These are phyloP conservation scores for Tachuris rubrigastra DNA, from an alignment of 2,113 vertebrate genomes.

Conservation along the genomic window DNA sequence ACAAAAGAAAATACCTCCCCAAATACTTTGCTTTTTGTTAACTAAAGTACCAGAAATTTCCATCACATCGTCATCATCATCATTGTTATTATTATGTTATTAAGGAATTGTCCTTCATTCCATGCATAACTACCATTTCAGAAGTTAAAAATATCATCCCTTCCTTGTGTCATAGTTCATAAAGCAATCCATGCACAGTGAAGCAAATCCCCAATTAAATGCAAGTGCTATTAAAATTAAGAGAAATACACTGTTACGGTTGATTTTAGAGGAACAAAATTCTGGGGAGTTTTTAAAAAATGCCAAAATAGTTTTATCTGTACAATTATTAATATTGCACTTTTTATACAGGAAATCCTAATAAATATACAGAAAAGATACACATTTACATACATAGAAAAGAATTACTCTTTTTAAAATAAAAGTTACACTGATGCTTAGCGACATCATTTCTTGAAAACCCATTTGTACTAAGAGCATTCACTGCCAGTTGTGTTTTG, in stretches of 20 bases:
- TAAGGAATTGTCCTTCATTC: slow-evolving; percentile 30
- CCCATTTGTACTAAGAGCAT: slow-evolving; percentile 46
- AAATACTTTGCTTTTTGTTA: neutral
- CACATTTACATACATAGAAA: slow-evolving; percentile 80
- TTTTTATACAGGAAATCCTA: slow-evolving; percentile 86
- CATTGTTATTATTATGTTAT: neutral
- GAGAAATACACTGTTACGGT: slow-evolving; percentile 34
- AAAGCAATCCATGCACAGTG: slow-evolving; percentile 45
- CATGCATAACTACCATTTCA: slow-evolving; percentile 7
- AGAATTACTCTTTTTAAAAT: slow-evolving; percentile 75
- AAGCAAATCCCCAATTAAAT: slow-evolving; percentile 63
- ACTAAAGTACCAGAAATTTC: slow-evolving; percentile 13
- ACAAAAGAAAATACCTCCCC: neutral
- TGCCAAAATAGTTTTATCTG: slow-evolving; percentile 65
- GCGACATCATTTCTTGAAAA: slow-evolving; percentile 68
- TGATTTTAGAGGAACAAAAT: slow-evolving; percentile 67
- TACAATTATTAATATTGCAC: slow-evolving; percentile 87
- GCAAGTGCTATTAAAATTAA: slow-evolving; percentile 58
- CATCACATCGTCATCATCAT: neutral
- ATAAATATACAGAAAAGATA: slow-evolving; percentile 96
- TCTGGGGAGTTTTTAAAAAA: slow-evolving; percentile 55
- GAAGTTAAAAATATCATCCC: neutral
- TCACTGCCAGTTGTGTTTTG: slow-evolving; percentile 10
- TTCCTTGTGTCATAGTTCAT: neutral
- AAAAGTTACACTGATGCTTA: slow-evolving; percentile 69